Evolutionary conservation across 2,113 vertebrate genomes (phyloP).

Genomic region (Hoplias malabaricus): DNA sequence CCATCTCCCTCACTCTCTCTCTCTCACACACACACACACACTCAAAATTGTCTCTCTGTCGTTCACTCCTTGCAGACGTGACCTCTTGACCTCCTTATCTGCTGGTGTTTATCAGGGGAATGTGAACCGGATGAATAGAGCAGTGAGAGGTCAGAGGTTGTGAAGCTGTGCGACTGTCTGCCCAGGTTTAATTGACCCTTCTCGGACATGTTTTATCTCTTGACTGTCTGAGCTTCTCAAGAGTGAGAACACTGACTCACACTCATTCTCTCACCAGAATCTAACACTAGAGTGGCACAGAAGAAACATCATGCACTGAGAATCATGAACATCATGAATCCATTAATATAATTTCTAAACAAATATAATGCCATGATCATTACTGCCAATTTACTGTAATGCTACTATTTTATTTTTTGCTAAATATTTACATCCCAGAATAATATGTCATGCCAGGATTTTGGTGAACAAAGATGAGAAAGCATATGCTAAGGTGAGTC

Average conservation of each 20-base stretch:
- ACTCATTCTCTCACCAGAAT: slow-evolving; percentile 6
- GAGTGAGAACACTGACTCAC: slow-evolving; percentile 20
- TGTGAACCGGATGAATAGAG: slow-evolving; percentile 36
- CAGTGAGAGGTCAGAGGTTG: slow-evolving; percentile 41
- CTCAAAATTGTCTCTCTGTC: no score
- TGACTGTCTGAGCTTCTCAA: slow-evolving; percentile 25
- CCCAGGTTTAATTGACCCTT: slow-evolving; percentile 46
- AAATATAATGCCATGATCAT: no score
- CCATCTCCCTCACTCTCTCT: not conserved
- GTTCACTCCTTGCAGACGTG: slow-evolving; percentile 8
- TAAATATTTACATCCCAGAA: no score
- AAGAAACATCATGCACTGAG: no score
- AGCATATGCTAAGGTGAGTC: no score
- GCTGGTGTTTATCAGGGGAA: slow-evolving; percentile 47
- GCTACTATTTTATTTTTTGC: no score
- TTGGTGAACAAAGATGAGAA: no score
- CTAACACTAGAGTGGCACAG: not conserved
- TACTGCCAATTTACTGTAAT: no score
- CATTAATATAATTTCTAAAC: no score
- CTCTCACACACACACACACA: no score
- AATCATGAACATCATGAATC: no score
- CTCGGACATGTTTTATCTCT: slow-evolving; percentile 43
- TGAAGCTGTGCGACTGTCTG: slow-evolving; percentile 20
- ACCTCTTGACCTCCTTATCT: slow-evolving; percentile 51
- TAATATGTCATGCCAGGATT: no score